A percentile compares a stretch with the other conserved stretches of the same genome.
Conservation (phyloP, 2,888 invertebrate species). For the Ischnus inquisitorius region DNA sequence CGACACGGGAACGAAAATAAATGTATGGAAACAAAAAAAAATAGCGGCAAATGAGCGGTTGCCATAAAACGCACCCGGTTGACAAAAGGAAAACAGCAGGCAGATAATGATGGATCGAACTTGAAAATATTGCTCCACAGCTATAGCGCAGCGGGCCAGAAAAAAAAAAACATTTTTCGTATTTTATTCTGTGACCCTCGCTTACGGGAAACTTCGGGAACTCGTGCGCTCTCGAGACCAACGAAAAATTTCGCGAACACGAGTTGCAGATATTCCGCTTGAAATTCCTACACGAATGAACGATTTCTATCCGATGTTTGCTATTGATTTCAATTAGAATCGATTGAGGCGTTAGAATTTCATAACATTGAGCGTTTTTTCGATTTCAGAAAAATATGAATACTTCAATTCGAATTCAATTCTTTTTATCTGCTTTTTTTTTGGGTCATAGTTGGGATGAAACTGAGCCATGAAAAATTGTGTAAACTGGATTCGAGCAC, state of each 20-base stretch:
- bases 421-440: too few relatives aligned
- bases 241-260: slow-evolving; percentile 24
- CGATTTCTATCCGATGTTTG: too few relatives aligned
- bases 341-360: too few relatives aligned
- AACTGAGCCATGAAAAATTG: too few relatives aligned
- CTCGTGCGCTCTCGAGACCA: slow-evolving; percentile 19
- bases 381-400: too few relatives aligned
- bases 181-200: slow-evolving; percentile 34
- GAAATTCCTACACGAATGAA: too few relatives aligned
- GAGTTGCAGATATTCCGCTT: too few relatives aligned
- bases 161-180: slow-evolving; percentile 11
- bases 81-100: slow-evolving; percentile 33
- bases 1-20: slow-evolving; percentile 30
- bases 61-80: slow-evolving; percentile 14
- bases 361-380: too few relatives aligned
- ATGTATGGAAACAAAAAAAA: slow-evolving; percentile 12
- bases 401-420: too few relatives aligned
- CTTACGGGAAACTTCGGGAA: slow-evolving; percentile 10
- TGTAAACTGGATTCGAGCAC: too few relatives aligned
- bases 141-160: neutral
- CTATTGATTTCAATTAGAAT: too few relatives aligned
- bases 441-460: too few relatives aligned
- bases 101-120: slow-evolving; percentile 34
- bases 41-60: slow-evolving; percentile 22
- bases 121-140: slow-evolving; percentile 1